Conservation (phyloP, 2,888 invertebrate genomes). For the Cephalotes varians region DNA sequence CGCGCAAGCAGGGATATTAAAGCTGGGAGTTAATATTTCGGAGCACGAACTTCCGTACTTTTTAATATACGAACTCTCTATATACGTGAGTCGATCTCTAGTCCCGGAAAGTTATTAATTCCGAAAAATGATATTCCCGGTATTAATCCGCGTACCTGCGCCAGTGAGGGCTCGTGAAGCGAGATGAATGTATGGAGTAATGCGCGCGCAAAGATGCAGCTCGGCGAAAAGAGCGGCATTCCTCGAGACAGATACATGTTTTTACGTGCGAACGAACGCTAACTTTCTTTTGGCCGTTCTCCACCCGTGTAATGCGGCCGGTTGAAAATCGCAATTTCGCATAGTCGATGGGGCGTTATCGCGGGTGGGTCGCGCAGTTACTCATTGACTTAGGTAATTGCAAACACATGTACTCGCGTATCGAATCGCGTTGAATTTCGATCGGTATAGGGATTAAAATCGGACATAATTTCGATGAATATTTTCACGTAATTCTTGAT, state of each 20-base stretch:
- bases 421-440: background rate
- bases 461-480: background rate
- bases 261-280: conserved; percentile 16
- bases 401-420: background rate
- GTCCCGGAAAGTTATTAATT: conserved; percentile 53
- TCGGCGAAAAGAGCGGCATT: conserved; percentile 26
- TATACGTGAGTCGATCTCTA: conserved; percentile 45
- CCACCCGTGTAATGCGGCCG: background rate
- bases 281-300: background rate
- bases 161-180: conserved; percentile 33
- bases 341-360: conserved; percentile 19
- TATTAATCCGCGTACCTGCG: conserved; percentile 50
- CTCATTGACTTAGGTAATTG: conserved; percentile 30
- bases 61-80: conserved; percentile 48
- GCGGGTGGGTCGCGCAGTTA: background rate
- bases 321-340: background rate
- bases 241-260: conserved; percentile 29
- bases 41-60: conserved; percentile 47
- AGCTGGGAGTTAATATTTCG: conserved; percentile 54
- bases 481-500: background rate
- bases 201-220: conserved; percentile 35
- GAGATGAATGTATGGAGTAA: conserved; percentile 37
- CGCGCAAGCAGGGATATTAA: conserved; percentile 50
- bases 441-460: background rate
- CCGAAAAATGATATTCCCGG: conserved; percentile 52